Base-by-base conservation (phyloP, 2,797 vertebrate species). In the Erpetoichthys calabaricus region DNA sequence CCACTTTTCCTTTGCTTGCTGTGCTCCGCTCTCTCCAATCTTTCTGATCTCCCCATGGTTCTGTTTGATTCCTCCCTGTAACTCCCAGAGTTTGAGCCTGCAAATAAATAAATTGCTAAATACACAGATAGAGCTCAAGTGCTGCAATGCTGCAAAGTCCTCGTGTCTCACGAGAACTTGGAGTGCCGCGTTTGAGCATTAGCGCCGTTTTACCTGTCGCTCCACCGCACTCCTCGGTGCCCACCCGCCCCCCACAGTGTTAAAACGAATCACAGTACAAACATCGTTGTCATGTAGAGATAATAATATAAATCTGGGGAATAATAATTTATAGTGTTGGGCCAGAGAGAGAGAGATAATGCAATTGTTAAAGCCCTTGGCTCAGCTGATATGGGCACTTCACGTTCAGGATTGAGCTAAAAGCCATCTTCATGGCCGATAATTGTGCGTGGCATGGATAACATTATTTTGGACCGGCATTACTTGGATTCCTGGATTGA, bases 401-500 rank as follows among this genome's bases (percentile, higher is more conserved):
- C 81, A 86, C 75, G 78, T 66, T 64, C 75, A 77, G 83, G 85
- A 86, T 87, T 87, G 83, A 85, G 80, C 84, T 86, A 87, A 87
- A 87, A 87, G 85, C 83, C 83, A 87, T 84, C 83, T 83, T 75
- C 75, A 66, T 77, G 79, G 82, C 83, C 81, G 83, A 78, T 86
- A 87, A 87, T 87, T 87, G 86, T 83, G 81, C 76, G 79, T 76
- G 66, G 74, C 77, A 83, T 85, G 70, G 66, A 73, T 75, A 73
- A 80, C 80, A 84, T 85, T 85, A 84, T 76, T 68, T 49, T 60
- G 58, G 47, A 72, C 66, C 71, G 69, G 75, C 73, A 73, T 65
- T 73, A 70, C 76, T 46, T 68, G 65, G 57, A 63, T 52, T 44
- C 59, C 66, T 25, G 62, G 68, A 69, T 76, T 78, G 69, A 75